phyloP scores from a whole-genome alignment of 2,797 vertebrate genomes.

The Leptodactylus fallax region DNA sequence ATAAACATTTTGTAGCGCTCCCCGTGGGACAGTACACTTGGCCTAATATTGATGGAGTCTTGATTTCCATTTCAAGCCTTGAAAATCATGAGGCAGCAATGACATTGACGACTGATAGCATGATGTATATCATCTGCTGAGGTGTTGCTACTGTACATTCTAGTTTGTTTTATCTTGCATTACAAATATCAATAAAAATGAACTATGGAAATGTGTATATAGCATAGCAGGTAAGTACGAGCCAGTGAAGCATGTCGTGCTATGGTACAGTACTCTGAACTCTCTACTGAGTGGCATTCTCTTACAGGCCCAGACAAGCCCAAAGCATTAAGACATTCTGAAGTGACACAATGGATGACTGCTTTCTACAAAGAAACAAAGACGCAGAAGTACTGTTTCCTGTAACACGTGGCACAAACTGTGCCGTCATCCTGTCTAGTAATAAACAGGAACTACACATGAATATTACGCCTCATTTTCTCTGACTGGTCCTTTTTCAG shows the following conservation, averaged over 20 bases:
- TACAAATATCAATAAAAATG: background rate
- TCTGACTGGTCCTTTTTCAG: background rate
- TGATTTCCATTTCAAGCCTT: too few species aligned
- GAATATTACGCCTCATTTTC: background rate
- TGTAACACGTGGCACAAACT: constrained; percentile 35
- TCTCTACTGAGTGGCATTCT: constrained; percentile 56
- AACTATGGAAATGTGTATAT: too few species aligned
- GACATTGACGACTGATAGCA: too few species aligned
- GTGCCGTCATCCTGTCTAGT: constrained; percentile 12
- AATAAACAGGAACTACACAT: constrained; percentile 23
- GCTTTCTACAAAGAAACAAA: constrained; percentile 65
- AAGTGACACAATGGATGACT: constrained; percentile 61
- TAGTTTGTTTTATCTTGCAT: background rate
- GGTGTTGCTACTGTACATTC: too few species aligned
- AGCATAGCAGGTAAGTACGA: background rate
- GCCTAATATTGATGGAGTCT: too few species aligned
- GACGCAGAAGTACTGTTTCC: constrained; percentile 61
- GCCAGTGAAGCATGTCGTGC: background rate
- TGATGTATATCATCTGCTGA: too few species aligned
- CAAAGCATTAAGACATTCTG: constrained; percentile 59
- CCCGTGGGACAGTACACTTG: too few species aligned
- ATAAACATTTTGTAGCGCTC: too few species aligned
- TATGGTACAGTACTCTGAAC: constrained; percentile 45
- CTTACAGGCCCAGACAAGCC: constrained; percentile 73
- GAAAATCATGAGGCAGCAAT: too few species aligned